A percentile compares a stretch with the other conserved stretches of the same genome.
Conservation (phyloP, 2,113 vertebrate species). For the Rutilus rutilus region DNA sequence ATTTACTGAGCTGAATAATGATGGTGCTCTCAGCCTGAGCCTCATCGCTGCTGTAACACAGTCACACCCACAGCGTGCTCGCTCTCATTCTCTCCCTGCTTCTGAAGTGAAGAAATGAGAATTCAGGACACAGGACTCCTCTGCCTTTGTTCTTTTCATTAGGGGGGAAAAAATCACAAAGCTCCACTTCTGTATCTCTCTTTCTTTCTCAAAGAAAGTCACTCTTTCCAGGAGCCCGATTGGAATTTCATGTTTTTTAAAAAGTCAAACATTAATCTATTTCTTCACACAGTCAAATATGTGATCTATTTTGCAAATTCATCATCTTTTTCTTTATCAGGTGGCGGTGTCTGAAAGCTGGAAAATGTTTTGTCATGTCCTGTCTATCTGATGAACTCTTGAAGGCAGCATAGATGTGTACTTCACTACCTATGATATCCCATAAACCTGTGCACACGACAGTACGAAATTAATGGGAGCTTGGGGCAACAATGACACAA, state of each 20-base stretch:
- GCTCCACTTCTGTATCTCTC: neutral
- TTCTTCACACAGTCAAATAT: slow-evolving; percentile 31
- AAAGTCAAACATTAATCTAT: slow-evolving; percentile 40
- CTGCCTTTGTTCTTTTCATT: slow-evolving; percentile 43
- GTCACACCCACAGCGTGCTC: slow-evolving; percentile 36
- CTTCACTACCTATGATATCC: neutral
- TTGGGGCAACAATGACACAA: neutral
- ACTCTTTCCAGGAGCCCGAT: slow-evolving; percentile 38
- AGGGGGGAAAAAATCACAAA: neutral
- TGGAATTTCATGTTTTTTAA: slow-evolving; percentile 39
- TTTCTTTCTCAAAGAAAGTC: slow-evolving; percentile 35
- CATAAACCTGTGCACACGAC: neutral
- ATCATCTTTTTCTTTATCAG: slow-evolving; percentile 18
- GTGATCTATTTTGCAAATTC: slow-evolving; percentile 42
- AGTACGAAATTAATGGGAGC: neutral
- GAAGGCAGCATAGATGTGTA: neutral
- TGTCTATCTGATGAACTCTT: neutral
- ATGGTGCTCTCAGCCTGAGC: slow-evolving; percentile 50
- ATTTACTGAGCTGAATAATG: slow-evolving; percentile 58
- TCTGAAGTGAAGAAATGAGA: slow-evolving; percentile 44
- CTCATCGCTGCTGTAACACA: slow-evolving; percentile 23
- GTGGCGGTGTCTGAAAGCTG: neutral
- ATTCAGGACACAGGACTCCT: slow-evolving; percentile 38
- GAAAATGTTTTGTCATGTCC: neutral
- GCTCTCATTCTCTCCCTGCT: slow-evolving; percentile 37